phyloP scores from a whole-genome alignment of 2,888 invertebrate species.

The Mimumesa dahlbomi region DNA sequence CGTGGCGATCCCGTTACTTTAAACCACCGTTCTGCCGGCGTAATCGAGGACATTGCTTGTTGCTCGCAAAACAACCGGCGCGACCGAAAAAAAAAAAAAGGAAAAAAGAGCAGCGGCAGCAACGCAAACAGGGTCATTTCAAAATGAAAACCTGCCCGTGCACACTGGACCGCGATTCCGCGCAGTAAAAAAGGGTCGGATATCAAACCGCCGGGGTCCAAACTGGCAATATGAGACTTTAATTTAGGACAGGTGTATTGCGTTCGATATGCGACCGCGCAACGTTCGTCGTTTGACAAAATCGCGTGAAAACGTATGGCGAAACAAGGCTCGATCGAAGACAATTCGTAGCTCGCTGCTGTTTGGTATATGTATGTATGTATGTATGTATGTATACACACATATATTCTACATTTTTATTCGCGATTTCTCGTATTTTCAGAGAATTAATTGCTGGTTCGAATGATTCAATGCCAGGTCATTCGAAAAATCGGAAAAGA shows the following conservation, averaged over 20 bases:
- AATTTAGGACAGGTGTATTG: constrained; percentile 41
- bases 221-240: constrained; percentile 45
- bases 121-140: constrained; percentile 49
- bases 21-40: constrained; percentile 38
- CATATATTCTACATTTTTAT: no score
- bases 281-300: constrained; percentile 3
- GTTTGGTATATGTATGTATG: no score
- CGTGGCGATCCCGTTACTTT: constrained; percentile 60
- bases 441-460: no score
- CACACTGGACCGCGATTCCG: constrained; percentile 19
- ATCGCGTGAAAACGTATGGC: constrained; percentile 19
- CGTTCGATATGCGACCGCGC: constrained; percentile 3
- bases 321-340: constrained; percentile 11
- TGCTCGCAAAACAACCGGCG: constrained; percentile 47
- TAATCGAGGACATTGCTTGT: constrained; percentile 57
- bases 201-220: constrained; percentile 28
- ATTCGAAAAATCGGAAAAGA: no score
- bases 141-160: constrained; percentile 53
- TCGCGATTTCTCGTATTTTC: no score
- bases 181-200: constrained; percentile 27
- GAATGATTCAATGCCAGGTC: no score
- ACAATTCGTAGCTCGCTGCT: neutral
- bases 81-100: constrained; percentile 29
- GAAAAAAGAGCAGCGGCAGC: no score
- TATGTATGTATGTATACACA: no score